Percentiles rank a stretch among this genome's conserved stretches.
phyloP scores from a whole-genome alignment of 2,797 vertebrate genomes.

The Rhinatrema bivittatum region DNA sequence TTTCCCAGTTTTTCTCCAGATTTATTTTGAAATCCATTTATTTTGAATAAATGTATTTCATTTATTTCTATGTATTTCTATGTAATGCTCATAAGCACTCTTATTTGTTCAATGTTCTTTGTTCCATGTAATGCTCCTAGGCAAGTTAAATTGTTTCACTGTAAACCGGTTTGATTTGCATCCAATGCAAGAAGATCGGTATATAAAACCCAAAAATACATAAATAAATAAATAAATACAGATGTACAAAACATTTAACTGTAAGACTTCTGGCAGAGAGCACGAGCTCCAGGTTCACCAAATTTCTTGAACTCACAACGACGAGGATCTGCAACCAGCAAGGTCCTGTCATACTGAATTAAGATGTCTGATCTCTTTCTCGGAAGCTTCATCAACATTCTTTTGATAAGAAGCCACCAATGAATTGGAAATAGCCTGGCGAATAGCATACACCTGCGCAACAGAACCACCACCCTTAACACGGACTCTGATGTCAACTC shows the following conservation, averaged over 20 bases:
- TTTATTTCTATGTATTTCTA: too few relatives aligned
- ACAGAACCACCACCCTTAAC: constrained; percentile 97
- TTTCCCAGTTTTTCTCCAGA: too few relatives aligned
- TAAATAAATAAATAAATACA: too few relatives aligned
- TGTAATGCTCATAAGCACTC: too few relatives aligned
- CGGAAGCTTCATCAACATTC: constrained; percentile 96
- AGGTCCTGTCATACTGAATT: constrained; percentile 95
- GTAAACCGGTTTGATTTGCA: too few relatives aligned
- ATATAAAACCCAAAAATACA: too few relatives aligned
- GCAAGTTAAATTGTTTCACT: too few relatives aligned
- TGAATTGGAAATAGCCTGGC: constrained; percentile 95
- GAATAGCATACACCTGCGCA: constrained; percentile 93
- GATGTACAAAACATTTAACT: constrained; percentile 72
- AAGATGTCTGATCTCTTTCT: constrained; percentile 99
- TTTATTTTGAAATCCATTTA: constrained; percentile 73
- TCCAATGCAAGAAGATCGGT: too few relatives aligned
- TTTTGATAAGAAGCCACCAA: constrained; percentile 98
- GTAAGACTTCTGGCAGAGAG: constrained; percentile 98
- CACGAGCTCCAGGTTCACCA: constrained; percentile 94
- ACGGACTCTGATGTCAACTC: constrained; percentile 92
- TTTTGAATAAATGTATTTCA: too few relatives aligned
- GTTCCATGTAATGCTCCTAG: too few relatives aligned
- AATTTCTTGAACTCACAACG: constrained; percentile 98
- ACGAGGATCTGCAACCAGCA: constrained; percentile 93
- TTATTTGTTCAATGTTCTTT: too few relatives aligned